Base-by-base conservation (phyloP, 2,113 vertebrate genomes). In the Nicator chloris region DNA sequence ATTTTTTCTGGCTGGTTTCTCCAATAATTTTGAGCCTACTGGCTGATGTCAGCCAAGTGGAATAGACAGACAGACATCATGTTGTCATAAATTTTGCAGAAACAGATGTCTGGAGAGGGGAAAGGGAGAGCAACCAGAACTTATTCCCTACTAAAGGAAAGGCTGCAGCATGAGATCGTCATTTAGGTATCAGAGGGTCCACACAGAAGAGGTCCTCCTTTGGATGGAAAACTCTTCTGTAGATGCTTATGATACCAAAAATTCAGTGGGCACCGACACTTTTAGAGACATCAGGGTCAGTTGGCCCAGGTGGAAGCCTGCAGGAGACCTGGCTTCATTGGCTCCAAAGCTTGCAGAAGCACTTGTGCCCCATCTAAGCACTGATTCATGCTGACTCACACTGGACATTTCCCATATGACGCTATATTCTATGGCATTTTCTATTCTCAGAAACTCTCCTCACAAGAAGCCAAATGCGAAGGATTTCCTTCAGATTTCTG, bases 1-100 rank as follows among this genome's bases (percentile, higher is more conserved):
- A 31, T 92, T 80, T 88, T 88, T 47, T 82, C 88, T 97, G 92
- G 45, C 47, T 93, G 30, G 35, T 88, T 94, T 92, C 79, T n/a
- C 59, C 93, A 68, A 16, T 66, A 90, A 86, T 94, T 92, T 96
- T 86, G 63, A 94, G 63, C 37, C 42, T 93, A 77, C 75, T 80
- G 63, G n/a, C 49, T 90, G 50, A 61, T 95, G 69, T 77, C 82
- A 90, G 82, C 88, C 88, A 94, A 90, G 63, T 86, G 45, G 85
- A 94, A 73, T 70, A 93, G 54, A 90, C 4, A 2, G 68, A 77
- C 54, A 76, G 59, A 88, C 45, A 45, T 80, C 80, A 45, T 18
- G 28, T 61, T 79, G 47, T 35, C 60, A 39, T 35, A 82, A 50
- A 81, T 82, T 94, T 73, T 73, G 50, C 30, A 64, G 69, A 93